Evolutionary conservation across 1,140 invertebrate genomes (phyloP).

Genomic region (Hermetia illucens): DNA sequence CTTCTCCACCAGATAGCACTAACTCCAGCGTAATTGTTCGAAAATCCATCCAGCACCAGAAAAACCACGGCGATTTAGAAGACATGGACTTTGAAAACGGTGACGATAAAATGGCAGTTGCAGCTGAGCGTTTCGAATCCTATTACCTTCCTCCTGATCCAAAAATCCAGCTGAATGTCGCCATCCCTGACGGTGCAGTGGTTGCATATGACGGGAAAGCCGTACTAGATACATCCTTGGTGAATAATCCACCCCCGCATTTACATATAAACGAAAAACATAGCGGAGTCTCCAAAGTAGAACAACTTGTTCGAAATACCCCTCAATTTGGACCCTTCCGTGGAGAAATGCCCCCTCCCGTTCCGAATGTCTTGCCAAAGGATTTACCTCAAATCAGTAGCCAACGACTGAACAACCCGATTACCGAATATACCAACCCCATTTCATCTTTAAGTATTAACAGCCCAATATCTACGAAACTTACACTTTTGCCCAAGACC

Average conservation of each 20-base stretch:
- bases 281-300: constrained; percentile 39
- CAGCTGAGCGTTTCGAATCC: constrained; percentile 50
- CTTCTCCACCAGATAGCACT: constrained; percentile 44
- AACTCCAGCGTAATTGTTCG: constrained; percentile 32
- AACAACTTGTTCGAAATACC: constrained; percentile 41
- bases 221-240: constrained; percentile 45
- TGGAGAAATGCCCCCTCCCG: constrained; percentile 45
- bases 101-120: constrained; percentile 43
- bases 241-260: constrained; percentile 37
- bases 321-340: constrained; percentile 56
- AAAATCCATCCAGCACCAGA: constrained; percentile 30
- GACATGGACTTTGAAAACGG: constrained; percentile 26
- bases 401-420: neutral
- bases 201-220: constrained; percentile 59
- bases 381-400: constrained; percentile 4
- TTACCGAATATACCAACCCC: constrained; percentile 4
- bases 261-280: constrained; percentile 27
- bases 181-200: constrained; percentile 35
- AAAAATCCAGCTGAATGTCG: constrained; percentile 28
- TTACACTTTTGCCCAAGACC: too few species aligned
- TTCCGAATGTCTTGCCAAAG: constrained; percentile 15
- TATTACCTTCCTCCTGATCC: constrained; percentile 51
- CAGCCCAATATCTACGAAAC: constrained; percentile 6
- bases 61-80: constrained; percentile 14
- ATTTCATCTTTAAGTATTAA: neutral